phyloP scores from a whole-genome alignment of 2,113 vertebrate species.

The Centropus bengalensis region DNA sequence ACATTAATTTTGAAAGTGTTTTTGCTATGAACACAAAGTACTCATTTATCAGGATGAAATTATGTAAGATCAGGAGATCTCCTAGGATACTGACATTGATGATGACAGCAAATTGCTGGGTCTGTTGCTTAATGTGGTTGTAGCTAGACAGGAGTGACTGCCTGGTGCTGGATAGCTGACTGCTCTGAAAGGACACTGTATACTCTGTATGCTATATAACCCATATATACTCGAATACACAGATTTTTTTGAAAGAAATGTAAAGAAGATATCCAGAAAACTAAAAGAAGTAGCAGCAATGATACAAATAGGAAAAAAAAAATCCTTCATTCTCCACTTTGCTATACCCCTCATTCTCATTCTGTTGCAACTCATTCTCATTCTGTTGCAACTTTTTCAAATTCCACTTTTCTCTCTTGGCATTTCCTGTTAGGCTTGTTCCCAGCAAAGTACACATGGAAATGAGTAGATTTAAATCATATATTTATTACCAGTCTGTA shows the following conservation, averaged over 20 bases:
- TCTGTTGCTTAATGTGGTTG: not conserved
- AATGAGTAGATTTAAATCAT: not conserved
- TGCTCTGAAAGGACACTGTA: not conserved
- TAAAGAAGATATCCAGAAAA: not conserved
- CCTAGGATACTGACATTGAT: slow-evolving; percentile 63
- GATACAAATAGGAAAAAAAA: not conserved
- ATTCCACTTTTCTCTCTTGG: not conserved
- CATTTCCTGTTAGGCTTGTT: not conserved
- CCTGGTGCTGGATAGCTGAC: not conserved
- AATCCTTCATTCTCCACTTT: not conserved
- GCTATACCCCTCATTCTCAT: not conserved
- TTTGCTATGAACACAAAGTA: slow-evolving; percentile 45
- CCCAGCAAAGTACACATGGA: not conserved
- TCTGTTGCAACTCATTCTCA: not conserved
- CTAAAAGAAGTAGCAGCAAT: not conserved
- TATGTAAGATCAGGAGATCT: slow-evolving; percentile 60
- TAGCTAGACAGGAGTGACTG: not conserved
- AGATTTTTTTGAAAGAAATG: not conserved
- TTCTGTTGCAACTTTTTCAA: not conserved
- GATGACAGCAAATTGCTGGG: slow-evolving; percentile 38
- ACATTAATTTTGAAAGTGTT: slow-evolving; percentile 43
- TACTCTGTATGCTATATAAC: not conserved
- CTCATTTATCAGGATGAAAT: slow-evolving; percentile 45
- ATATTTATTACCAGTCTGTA: not conserved
- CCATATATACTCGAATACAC: too few relatives aligned